phyloP scores from a whole-genome alignment of 2,797 vertebrate genomes.

The Poeciliopsis turneri region DNA sequence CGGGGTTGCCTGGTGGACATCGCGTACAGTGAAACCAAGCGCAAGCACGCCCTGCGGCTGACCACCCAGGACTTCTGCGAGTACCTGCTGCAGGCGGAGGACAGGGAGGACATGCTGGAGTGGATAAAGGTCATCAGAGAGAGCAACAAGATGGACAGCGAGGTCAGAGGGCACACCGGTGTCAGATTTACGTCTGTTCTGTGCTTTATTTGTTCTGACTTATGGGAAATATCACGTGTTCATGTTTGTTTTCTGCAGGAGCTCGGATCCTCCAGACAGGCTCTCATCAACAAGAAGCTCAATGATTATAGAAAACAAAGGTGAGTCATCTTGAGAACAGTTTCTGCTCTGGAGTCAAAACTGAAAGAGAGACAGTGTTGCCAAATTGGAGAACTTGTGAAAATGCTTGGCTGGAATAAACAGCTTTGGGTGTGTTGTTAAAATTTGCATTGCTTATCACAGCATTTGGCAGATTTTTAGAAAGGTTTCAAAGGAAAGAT shows the following conservation, averaged over 20 bases:
- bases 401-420: no score
- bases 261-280: slow-evolving; percentile 92
- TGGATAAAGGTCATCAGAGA: slow-evolving; percentile 97
- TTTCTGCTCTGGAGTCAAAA: neutral
- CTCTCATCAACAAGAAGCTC: slow-evolving; percentile 96
- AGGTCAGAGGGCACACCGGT: slow-evolving; percentile 82
- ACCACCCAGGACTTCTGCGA: slow-evolving; percentile 99
- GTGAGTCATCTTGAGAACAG: slow-evolving; percentile 60
- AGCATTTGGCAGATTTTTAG: no score
- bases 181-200: neutral
- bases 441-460: no score
- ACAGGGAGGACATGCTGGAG: slow-evolving; percentile 97
- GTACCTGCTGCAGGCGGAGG: slow-evolving; percentile 99
- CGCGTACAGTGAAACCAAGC: slow-evolving; percentile 97
- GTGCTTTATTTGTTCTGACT: neutral
- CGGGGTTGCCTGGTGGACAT: slow-evolving; percentile 98
- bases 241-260: slow-evolving; percentile 80
- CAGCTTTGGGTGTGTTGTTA: no score
- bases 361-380: no score
- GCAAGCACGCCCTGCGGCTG: slow-evolving; percentile 93
- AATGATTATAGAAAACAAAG: slow-evolving; percentile 98
- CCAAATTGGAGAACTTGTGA: no score
- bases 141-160: slow-evolving; percentile 94
- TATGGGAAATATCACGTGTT: neutral
- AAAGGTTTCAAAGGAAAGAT: no score